Percentiles rank a stretch among this genome's conserved stretches.
These are phyloP conservation scores for Polymixis lichenea DNA, from an alignment of 2,888 invertebrate species.

Conservation along the genomic window DNA sequence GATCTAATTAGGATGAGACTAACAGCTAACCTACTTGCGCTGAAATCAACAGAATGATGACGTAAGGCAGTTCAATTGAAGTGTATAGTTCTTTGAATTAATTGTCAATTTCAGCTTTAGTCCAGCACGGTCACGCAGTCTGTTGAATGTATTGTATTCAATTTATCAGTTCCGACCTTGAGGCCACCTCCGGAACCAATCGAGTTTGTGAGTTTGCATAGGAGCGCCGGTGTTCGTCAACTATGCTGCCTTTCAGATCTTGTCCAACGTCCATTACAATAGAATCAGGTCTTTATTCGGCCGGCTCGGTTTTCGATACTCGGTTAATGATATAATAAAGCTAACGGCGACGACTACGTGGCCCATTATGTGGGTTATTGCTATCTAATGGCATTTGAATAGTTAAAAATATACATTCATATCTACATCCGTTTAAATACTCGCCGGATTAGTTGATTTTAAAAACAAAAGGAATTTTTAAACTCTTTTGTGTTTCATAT, in stretches of 20 bases:
- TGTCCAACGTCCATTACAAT: slow-evolving; percentile 58
- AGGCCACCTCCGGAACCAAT: slow-evolving; percentile 82
- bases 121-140: slow-evolving; percentile 74
- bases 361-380: slow-evolving; percentile 55
- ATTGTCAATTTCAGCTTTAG: slow-evolving; percentile 75
- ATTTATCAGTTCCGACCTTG: slow-evolving; percentile 85
- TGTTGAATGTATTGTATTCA: slow-evolving; percentile 77
- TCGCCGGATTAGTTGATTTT: slow-evolving; percentile 46
- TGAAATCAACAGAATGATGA: slow-evolving; percentile 62
- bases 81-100: slow-evolving; percentile 71
- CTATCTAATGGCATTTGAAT: slow-evolving; percentile 55
- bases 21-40: slow-evolving; percentile 57
- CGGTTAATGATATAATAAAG: slow-evolving; percentile 61
- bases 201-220: slow-evolving; percentile 75
- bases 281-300: slow-evolving; percentile 57
- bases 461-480: slow-evolving; percentile 49
- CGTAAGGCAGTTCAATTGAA: slow-evolving; percentile 67
- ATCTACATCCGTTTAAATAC: slow-evolving; percentile 61
- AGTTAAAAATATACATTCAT: slow-evolving; percentile 58
- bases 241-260: slow-evolving; percentile 61
- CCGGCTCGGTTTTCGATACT: slow-evolving; percentile 55
- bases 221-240: slow-evolving; percentile 76
- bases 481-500: slow-evolving; percentile 32
- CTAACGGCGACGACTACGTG: slow-evolving; percentile 53
- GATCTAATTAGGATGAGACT: slow-evolving; percentile 56